Conservation (phyloP, 2,797 vertebrate species). For the Antrozous pallidus region DNA sequence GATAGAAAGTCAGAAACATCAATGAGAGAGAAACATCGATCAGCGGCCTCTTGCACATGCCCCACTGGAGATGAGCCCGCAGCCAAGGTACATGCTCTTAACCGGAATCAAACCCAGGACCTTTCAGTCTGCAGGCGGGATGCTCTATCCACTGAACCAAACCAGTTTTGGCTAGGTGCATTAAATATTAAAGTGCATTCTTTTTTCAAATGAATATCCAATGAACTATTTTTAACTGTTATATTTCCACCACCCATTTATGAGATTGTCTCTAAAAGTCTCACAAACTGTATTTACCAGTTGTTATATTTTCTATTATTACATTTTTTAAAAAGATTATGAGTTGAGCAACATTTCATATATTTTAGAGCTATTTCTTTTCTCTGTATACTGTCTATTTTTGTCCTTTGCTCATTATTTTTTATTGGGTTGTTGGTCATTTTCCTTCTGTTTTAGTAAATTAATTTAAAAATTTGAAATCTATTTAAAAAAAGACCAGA, state of each 20-base stretch:
- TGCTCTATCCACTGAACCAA: too few species aligned
- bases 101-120: too few species aligned
- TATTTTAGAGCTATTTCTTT: neutral
- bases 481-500: neutral
- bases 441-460: neutral
- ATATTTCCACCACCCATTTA: neutral
- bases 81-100: too few species aligned
- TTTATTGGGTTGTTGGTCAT: neutral
- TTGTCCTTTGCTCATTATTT: neutral
- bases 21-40: too few species aligned
- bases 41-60: too few species aligned
- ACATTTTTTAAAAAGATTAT: neutral
- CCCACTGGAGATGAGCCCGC: too few species aligned
- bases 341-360: neutral
- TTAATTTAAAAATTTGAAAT: constrained; percentile 21
- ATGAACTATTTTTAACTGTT: neutral
- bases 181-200: neutral
- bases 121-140: too few species aligned
- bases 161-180: too few species aligned
- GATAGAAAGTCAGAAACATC: too few species aligned
- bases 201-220: neutral
- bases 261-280: neutral
- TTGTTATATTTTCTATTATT: too few species aligned
- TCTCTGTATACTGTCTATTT: neutral
- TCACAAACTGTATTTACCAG: neutral